phyloP scores from a whole-genome alignment of 2,797 vertebrate genomes.

The Limnodromus scolopaceus region DNA sequence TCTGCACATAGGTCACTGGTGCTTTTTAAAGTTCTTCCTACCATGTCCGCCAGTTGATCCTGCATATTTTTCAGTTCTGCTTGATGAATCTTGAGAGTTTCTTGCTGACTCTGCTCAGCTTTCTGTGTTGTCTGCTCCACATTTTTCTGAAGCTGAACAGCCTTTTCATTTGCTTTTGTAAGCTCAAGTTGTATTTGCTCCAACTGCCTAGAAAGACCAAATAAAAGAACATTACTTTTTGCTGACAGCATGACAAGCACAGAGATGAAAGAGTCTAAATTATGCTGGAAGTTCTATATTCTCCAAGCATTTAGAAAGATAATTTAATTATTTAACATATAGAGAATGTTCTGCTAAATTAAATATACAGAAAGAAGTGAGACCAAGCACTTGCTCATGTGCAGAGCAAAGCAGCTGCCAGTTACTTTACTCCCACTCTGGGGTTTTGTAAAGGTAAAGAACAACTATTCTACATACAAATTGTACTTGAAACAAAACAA shows the following conservation, averaged over 20 bases:
- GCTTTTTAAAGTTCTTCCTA: slow-evolving; percentile 63
- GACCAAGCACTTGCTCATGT: fast-evolving
- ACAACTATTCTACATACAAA: not conserved
- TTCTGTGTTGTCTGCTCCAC: slow-evolving; percentile 78
- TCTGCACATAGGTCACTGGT: not conserved
- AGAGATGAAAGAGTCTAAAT: not conserved
- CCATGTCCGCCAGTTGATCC: slow-evolving; percentile 84
- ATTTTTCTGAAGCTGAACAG: slow-evolving; percentile 80
- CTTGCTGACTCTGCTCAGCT: slow-evolving; percentile 83
- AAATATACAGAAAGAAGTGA: not conserved
- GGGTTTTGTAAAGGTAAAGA: not conserved
- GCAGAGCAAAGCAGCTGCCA: not conserved
- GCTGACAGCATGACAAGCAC: not conserved
- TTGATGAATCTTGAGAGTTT: slow-evolving; percentile 76
- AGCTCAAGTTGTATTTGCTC: slow-evolving; percentile 89
- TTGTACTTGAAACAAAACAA: not conserved
- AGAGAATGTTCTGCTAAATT: not conserved
- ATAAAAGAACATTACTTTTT: slow-evolving; percentile 21
- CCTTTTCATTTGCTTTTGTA: slow-evolving; percentile 85
- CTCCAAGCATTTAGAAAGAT: not conserved
- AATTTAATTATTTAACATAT: not conserved
- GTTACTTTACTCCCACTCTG: not conserved
- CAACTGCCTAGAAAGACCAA: slow-evolving; percentile 80
- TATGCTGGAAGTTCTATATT: not conserved
- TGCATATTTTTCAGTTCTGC: slow-evolving; percentile 80